Evolutionary conservation across 2,888 invertebrate genomes (phyloP), one percentile per base, ranked within the genome.

Genomic region (Ectropis crepuscularia): DNA sequence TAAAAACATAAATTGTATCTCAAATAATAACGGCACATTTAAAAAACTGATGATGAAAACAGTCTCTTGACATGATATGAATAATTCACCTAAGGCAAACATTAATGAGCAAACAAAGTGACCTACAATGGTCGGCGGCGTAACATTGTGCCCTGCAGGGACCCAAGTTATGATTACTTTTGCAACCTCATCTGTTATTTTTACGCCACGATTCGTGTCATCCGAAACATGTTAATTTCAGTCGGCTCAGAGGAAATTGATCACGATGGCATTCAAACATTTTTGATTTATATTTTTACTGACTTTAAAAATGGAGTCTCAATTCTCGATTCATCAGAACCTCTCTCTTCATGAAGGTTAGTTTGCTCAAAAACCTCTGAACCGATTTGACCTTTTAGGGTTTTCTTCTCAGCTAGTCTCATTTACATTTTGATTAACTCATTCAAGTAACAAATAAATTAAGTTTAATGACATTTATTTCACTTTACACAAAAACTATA

Each of bases 91-190:
- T 53, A 60, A 67, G 63, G 68, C 69, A 68, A 70, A 70, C 65
- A 71, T 68, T 69, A 71, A 71, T 69, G 68, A 71, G 67, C 57
- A 63, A 60, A 63, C 69, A 65, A 70, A 70, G 65, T 72, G 71
- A 70, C 70, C 71, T 65, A 68, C 63, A 66, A 60, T 69, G 62
- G 59, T 65, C 59, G 53, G 58, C 55, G 16, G 41, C 64, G 70
- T 70, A 70, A 67, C 62, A 60, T 54, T 57, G 55, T 38, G 64
- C 72, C 70, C 70, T 72, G 67, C 65, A 68, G 71, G 71, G 70
- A 73, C 67, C 59, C 53, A 74, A 74, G 72, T 74, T 74, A 67
- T 72, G 74, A 74, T 74, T 74, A 69, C 74, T 74, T 72, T 74
- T 59, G 59, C 65, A 69, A 74, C 72, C 72, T 74, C 74, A 71